phyloP scores from a whole-genome alignment of 2,888 invertebrate species.

The Tortrix viridana region DNA sequence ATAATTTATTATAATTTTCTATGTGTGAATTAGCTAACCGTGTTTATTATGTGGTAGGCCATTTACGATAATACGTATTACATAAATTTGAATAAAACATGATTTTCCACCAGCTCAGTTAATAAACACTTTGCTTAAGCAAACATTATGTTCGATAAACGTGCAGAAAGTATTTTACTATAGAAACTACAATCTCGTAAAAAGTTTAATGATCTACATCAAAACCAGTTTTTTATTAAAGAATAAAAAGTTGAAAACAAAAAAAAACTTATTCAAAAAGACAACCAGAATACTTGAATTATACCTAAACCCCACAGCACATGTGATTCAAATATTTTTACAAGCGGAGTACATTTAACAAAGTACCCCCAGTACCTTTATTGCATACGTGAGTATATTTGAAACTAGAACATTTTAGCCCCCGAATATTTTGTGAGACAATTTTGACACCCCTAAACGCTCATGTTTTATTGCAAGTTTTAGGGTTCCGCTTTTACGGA shows the following conservation, averaged over 20 bases:
- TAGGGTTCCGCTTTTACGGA: slow-evolving; percentile 25
- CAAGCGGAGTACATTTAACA: slow-evolving; percentile 54
- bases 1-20: background rate
- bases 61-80: slow-evolving; percentile 24
- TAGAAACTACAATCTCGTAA: too few species aligned
- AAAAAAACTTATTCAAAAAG: slow-evolving; percentile 21
- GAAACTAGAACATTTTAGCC: slow-evolving; percentile 63
- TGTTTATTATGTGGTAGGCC: slow-evolving; percentile 9
- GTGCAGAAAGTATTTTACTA: background rate
- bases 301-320: slow-evolving; percentile 11
- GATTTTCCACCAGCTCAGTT: slow-evolving; percentile 28
- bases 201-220: too few species aligned
- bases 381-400: slow-evolving; percentile 72
- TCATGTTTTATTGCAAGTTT: slow-evolving; percentile 66
- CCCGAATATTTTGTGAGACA: slow-evolving; percentile 63
- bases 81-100: slow-evolving; percentile 34
- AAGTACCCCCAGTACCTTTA: slow-evolving; percentile 68
- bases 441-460: slow-evolving; percentile 74
- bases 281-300: slow-evolving; percentile 26
- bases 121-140: slow-evolving; percentile 28
- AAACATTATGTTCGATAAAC: slow-evolving; percentile 4
- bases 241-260: background rate
- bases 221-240: too few species aligned
- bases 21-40: slow-evolving; percentile 18
- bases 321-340: slow-evolving; percentile 30